Evolutionary conservation across 2,797 vertebrate species (phyloP).

Genomic region (Miopithecus talapoin): DNA sequence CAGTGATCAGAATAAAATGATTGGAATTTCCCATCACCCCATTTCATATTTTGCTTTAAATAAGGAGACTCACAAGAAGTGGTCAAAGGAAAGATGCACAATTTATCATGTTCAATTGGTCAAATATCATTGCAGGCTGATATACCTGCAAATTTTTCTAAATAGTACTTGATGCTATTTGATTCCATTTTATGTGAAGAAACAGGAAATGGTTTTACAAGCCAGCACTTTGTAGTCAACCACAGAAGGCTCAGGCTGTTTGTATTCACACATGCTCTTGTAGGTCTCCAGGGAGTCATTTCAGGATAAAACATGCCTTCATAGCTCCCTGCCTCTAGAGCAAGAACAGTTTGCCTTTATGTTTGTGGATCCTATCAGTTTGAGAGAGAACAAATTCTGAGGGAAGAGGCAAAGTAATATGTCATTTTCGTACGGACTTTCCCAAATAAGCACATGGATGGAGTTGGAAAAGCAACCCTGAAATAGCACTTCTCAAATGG

Average conservation of each 20-base stretch:
- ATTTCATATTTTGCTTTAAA: not conserved
- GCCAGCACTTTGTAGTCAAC: conserved; percentile 27
- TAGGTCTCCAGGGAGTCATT: conserved; percentile 49
- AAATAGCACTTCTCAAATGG: conserved; percentile 17
- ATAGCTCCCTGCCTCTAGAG: conserved; percentile 44
- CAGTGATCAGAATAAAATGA: not conserved
- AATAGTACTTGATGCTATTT: not conserved
- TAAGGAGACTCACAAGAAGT: not conserved
- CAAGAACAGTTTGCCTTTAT: conserved; percentile 63
- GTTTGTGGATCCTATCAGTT: conserved; percentile 55
- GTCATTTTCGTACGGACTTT: conserved; percentile 23
- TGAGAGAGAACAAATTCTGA: conserved; percentile 56
- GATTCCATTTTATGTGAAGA: conserved; percentile 41
- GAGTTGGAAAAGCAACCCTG: conserved; percentile 14
- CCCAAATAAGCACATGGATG: conserved; percentile 16
- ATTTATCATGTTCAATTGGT: not conserved
- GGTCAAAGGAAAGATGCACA: not conserved
- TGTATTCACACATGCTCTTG: conserved; percentile 50
- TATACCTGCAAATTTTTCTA: not conserved
- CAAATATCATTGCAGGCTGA: not conserved
- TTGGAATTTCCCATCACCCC: not conserved
- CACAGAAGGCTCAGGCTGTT: conserved; percentile 21
- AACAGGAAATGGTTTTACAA: conserved; percentile 57
- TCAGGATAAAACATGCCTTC: conserved; percentile 57
- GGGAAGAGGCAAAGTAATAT: conserved; percentile 23